Evolutionary conservation across 2,113 vertebrate genomes (phyloP).

Genomic region (Myrmecophaga tridactyla): DNA sequence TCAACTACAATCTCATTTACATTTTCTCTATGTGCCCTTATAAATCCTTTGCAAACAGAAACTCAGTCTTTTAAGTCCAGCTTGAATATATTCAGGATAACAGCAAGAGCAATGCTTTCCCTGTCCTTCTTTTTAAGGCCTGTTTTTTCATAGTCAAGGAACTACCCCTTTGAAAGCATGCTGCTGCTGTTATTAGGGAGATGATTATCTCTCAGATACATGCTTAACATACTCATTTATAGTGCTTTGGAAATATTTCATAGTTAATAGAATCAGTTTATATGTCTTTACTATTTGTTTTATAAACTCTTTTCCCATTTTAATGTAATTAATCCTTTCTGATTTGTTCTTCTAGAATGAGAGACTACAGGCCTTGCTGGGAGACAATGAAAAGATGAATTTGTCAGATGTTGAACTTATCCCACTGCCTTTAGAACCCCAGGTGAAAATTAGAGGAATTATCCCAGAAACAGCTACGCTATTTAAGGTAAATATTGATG

Average conservation of each 20-base stretch:
- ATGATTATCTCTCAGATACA: not conserved
- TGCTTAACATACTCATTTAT: not conserved
- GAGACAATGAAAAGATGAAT: constrained; percentile 97
- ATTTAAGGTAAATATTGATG: constrained; percentile 90
- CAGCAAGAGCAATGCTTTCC: not conserved
- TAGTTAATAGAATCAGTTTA: not conserved
- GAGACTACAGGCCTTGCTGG: constrained; percentile 93
- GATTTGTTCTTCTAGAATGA: constrained; percentile 88
- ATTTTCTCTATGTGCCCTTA: not conserved
- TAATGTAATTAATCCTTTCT: constrained; percentile 19
- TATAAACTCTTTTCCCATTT: not conserved
- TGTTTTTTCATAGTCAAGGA: not conserved
- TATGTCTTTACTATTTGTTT: not conserved
- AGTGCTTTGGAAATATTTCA: not conserved
- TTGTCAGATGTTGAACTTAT: constrained; percentile 97
- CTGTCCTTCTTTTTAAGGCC: not conserved
- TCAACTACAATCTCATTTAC: too few species aligned
- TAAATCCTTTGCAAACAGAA: constrained; percentile 30
- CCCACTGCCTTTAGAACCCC: constrained; percentile 96
- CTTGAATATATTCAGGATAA: not conserved
- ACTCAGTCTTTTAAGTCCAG: not conserved
- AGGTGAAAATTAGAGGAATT: constrained; percentile 95
- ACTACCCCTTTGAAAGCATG: not conserved
- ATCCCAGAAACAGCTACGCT: constrained; percentile 96
- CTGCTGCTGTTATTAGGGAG: not conserved